Percentiles rank a stretch among this genome's conserved stretches.
Evolutionary conservation across 2,888 invertebrate species (phyloP).

Genomic region (Ichneumoninae sp.): DNA sequence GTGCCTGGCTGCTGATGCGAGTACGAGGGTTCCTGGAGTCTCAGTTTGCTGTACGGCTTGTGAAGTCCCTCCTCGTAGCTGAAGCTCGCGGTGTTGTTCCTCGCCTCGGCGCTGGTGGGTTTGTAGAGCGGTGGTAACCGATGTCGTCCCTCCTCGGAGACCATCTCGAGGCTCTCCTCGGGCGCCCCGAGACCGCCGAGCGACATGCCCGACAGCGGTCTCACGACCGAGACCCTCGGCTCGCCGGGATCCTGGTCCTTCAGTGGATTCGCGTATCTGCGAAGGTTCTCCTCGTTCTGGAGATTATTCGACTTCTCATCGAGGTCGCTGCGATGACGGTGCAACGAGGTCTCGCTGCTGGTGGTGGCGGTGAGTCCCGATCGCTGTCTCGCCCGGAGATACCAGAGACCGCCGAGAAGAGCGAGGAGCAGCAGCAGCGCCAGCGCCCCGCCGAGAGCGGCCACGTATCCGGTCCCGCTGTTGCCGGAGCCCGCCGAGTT

Average conservation of each 20-base stretch:
- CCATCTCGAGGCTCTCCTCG: constrained; percentile 88
- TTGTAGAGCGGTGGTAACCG: constrained; percentile 89
- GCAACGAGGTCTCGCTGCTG: constrained; percentile 82
- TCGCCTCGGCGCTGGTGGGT: constrained; percentile 93
- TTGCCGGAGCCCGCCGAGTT: constrained; percentile 68
- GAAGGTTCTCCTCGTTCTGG: constrained; percentile 95
- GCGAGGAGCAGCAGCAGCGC: constrained; percentile 78
- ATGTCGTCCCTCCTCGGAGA: constrained; percentile 86
- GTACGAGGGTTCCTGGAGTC: constrained; percentile 80
- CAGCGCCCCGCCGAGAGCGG: constrained; percentile 79
- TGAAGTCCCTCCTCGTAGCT: constrained; percentile 82
- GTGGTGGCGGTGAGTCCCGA: constrained; percentile 82
- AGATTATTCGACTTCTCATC: constrained; percentile 95
- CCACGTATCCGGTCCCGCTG: constrained; percentile 76
- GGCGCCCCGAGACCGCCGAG: constrained; percentile 84
- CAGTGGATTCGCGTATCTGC: constrained; percentile 92
- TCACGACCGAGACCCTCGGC: constrained; percentile 85
- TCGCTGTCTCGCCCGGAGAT: constrained; percentile 76
- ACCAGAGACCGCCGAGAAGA: constrained; percentile 80
- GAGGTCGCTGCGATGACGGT: constrained; percentile 87
- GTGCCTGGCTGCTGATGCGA: constrained; percentile 81
- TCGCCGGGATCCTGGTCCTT: constrained; percentile 87
- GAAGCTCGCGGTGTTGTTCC: constrained; percentile 91
- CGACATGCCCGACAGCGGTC: constrained; percentile 84
- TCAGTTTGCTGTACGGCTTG: constrained; percentile 82